Conservation (phyloP, 2,797 vertebrate species). For the Darevskia mixta region DNA sequence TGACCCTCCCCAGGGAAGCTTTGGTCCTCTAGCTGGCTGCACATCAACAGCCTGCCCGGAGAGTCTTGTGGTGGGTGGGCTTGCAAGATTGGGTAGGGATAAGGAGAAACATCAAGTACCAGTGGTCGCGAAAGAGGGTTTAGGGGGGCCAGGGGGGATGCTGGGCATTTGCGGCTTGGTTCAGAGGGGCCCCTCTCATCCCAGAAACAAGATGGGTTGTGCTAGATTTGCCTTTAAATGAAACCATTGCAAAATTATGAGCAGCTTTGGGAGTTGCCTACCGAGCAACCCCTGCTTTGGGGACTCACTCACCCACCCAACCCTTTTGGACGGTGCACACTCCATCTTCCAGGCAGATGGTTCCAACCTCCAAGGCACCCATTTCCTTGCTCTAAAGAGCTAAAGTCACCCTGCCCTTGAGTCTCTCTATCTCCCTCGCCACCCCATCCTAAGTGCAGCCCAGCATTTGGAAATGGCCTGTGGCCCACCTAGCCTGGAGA, state of each 20-base stretch:
- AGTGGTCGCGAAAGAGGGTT: background rate
- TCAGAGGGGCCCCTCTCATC: background rate
- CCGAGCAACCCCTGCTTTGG: no score
- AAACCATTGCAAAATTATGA: no score
- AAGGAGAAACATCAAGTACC: background rate
- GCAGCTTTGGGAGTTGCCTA: no score
- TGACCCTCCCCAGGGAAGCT: background rate
- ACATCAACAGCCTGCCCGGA: no score
- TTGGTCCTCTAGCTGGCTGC: background rate
- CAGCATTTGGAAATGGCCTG: background rate
- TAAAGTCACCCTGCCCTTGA: background rate
- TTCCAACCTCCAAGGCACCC: background rate
- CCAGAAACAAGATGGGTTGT: background rate
- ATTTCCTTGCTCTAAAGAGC: background rate
- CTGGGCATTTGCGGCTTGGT: background rate
- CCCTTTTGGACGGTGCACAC: no score
- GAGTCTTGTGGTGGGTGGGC: no score
- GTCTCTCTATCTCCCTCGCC: no score
- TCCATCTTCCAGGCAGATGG: no score
- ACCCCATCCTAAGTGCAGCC: background rate
- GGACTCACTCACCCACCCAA: no score
- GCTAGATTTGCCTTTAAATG: background rate
- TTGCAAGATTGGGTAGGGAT: no score
- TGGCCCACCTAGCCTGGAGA: background rate
- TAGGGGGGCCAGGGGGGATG: background rate